Percentiles rank a stretch among this genome's conserved stretches.
phyloP scores from a whole-genome alignment of 2,888 invertebrate species.

The Cynaeus angustus region DNA sequence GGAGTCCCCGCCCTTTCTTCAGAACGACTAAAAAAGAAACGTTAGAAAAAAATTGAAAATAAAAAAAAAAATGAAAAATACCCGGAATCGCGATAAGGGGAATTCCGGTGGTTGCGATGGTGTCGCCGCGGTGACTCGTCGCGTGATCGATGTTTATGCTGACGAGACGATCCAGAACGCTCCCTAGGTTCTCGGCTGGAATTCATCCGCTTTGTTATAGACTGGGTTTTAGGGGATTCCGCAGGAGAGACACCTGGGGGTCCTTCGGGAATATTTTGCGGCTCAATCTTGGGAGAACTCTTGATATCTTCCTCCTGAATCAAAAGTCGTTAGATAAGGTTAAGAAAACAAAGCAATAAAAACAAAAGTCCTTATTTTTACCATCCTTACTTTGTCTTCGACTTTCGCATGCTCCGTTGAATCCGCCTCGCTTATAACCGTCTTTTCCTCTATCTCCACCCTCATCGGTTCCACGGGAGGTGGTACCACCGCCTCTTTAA shows the following conservation, averaged over 20 bases:
- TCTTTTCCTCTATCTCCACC: conserved; percentile 63
- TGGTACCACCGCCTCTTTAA: background rate
- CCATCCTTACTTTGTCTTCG: conserved; percentile 48
- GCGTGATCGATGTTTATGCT: conserved; percentile 39
- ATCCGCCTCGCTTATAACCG: conserved; percentile 71
- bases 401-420: conserved; percentile 68
- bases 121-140: conserved; percentile 54
- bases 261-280: conserved; percentile 61
- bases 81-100: conserved; percentile 55
- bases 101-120: conserved; percentile 64
- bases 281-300: conserved; percentile 23
- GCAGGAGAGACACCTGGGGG: conserved; percentile 69
- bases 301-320: conserved; percentile 21
- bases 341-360: too few relatives aligned
- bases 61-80: conserved; percentile 45
- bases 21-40: conserved; percentile 34
- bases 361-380: background rate
- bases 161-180: conserved; percentile 22
- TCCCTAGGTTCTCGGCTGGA: conserved; percentile 24
- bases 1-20: conserved; percentile 84
- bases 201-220: conserved; percentile 55
- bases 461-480: conserved; percentile 54
- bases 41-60: conserved; percentile 1
- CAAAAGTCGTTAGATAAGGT: background rate
- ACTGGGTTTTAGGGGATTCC: conserved; percentile 61